Conservation (phyloP, 2,888 invertebrate species). For the Cephalotes varians region DNA sequence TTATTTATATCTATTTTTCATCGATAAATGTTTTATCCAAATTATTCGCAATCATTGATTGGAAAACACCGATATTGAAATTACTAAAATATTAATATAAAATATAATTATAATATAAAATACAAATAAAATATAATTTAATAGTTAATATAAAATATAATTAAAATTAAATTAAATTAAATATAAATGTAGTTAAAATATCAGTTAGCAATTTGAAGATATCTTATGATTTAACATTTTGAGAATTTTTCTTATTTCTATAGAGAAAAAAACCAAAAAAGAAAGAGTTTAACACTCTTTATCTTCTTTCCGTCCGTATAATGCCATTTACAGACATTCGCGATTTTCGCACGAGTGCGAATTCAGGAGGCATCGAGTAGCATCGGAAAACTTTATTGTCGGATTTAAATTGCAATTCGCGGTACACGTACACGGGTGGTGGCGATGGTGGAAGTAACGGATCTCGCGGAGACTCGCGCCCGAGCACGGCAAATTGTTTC, state of each 20-base stretch:
- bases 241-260: neutral
- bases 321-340: neutral
- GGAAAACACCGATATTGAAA: neutral
- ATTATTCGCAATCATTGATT: conserved; percentile 8
- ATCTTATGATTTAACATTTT: neutral
- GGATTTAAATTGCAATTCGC: conserved; percentile 69
- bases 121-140: conserved; percentile 17
- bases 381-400: conserved; percentile 68
- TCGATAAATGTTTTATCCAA: conserved; percentile 32
- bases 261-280: neutral
- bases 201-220: neutral
- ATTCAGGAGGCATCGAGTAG: conserved; percentile 28
- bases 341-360: conserved; percentile 31
- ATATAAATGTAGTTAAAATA: neutral
- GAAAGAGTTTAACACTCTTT: neutral
- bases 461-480: conserved; percentile 37
- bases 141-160: neutral
- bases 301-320: neutral
- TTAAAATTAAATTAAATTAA: neutral
- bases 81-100: conserved; percentile 4
- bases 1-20: neutral
- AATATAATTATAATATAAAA: neutral
- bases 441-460: conserved; percentile 16
- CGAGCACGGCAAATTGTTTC: conserved; percentile 70
- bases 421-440: conserved; percentile 11